These are phyloP conservation scores for Rhinella marina DNA, from an alignment of 2,797 vertebrate genomes.

Conservation along the genomic window DNA sequence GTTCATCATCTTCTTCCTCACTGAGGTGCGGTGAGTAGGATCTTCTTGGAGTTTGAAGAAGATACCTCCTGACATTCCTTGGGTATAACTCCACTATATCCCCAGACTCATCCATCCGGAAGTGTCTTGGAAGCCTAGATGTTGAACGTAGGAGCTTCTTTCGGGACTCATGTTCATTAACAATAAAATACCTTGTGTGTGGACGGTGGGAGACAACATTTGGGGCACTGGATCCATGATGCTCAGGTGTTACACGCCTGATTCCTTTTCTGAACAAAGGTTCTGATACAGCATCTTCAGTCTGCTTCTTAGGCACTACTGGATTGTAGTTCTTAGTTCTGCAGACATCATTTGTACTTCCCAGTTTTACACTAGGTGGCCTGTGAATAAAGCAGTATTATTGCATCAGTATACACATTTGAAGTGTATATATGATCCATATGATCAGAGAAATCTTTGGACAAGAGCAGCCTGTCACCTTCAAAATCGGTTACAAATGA, in stretches of 20 bases:
- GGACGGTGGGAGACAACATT: constrained; percentile 71
- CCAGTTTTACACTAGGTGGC: constrained; percentile 68
- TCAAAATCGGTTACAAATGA: no score
- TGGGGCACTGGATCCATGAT: constrained; percentile 70
- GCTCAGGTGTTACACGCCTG: constrained; percentile 68
- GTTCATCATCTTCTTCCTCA: constrained; percentile 80
- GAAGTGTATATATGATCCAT: not conserved
- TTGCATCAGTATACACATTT: not conserved
- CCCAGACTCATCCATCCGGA: constrained; percentile 74
- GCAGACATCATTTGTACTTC: constrained; percentile 74
- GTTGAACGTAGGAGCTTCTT: constrained; percentile 77
- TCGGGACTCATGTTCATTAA: constrained; percentile 82
- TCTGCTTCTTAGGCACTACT: constrained; percentile 67
- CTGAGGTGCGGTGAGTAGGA: constrained; percentile 78
- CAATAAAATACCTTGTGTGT: constrained; percentile 79
- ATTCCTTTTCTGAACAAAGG: constrained; percentile 83
- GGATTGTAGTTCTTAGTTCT: constrained; percentile 78
- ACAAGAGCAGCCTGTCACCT: not conserved
- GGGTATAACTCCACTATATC: constrained; percentile 82
- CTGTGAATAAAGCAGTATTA: constrained; percentile 68
- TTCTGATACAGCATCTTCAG: constrained; percentile 79
- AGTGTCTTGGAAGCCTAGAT: constrained; percentile 80
- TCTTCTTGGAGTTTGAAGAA: constrained; percentile 68
- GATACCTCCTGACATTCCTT: constrained; percentile 74
- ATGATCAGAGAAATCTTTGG: not conserved